Percentiles rank a stretch among this genome's conserved stretches.
These are phyloP conservation scores for Gnathonemus longibarbis DNA, from an alignment of 2,113 vertebrate genomes.

Conservation along the genomic window DNA sequence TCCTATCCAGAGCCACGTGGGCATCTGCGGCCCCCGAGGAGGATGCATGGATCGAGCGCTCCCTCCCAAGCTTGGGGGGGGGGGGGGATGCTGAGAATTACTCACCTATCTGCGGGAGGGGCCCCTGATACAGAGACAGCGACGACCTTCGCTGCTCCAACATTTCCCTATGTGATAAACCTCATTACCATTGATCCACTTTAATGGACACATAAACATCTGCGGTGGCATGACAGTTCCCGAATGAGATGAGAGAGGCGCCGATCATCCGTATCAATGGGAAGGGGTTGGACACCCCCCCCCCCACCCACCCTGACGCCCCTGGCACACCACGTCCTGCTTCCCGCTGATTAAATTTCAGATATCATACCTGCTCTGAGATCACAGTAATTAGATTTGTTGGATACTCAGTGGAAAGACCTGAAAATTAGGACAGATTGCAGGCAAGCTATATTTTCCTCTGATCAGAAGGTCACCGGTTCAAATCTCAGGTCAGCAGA, in stretches of 20 bases:
- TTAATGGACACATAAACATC: conserved; percentile 21
- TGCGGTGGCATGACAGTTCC: not conserved
- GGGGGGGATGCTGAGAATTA: not conserved
- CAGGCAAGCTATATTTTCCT: not conserved
- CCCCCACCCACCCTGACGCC: not conserved
- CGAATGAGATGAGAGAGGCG: conserved; percentile 13
- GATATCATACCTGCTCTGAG: not conserved
- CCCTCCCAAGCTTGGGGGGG: not conserved
- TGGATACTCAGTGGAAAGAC: not conserved
- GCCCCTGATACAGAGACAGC: not conserved
- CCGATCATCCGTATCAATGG: not conserved
- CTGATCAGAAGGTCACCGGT: not conserved
- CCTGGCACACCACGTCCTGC: not conserved
- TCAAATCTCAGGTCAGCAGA: not conserved
- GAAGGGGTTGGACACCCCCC: not conserved
- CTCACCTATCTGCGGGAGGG: not conserved
- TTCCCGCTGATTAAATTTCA: not conserved
- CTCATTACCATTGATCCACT: conserved; percentile 23
- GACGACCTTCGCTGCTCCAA: not conserved
- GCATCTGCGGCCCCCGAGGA: not conserved
- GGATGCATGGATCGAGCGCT: not conserved
- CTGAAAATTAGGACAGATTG: not conserved
- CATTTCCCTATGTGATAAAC: conserved; percentile 20
- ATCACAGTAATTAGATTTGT: not conserved
- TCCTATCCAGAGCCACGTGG: not conserved